Evolutionary conservation across 2,113 vertebrate species (phyloP).

Genomic region (Pachyramphus minor): DNA sequence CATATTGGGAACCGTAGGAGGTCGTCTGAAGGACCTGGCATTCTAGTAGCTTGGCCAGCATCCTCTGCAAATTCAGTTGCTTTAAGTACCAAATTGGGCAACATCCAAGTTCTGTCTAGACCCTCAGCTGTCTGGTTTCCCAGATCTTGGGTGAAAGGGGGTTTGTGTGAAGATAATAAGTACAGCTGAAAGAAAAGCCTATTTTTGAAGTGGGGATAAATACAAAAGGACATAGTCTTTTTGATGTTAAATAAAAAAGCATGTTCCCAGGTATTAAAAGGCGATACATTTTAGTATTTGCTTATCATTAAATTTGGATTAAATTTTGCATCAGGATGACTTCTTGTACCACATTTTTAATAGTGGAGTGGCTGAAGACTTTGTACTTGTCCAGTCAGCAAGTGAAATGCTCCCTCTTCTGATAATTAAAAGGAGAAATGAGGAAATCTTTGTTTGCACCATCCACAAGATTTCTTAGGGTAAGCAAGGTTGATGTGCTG

Average conservation of each 20-base stretch:
- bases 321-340: background rate
- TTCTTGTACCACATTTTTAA: background rate
- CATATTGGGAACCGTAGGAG: fast-evolving
- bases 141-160: background rate
- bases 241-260: background rate
- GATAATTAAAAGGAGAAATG: background rate
- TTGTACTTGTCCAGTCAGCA: background rate
- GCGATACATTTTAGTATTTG: background rate
- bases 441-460: background rate
- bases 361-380: background rate
- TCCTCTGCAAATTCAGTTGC: background rate
- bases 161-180: background rate
- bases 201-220: background rate
- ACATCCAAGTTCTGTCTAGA: background rate
- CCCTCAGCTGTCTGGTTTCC: background rate
- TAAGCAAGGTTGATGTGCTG: background rate
- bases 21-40: background rate
- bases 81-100: background rate
- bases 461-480: background rate
- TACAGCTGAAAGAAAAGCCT: background rate
- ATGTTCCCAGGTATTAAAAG: background rate
- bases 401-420: background rate
- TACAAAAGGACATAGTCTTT: background rate
- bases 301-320: background rate
- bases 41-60: background rate